Conservation (phyloP, 2,113 vertebrate genomes). For the Oplegnathus fasciatus region DNA sequence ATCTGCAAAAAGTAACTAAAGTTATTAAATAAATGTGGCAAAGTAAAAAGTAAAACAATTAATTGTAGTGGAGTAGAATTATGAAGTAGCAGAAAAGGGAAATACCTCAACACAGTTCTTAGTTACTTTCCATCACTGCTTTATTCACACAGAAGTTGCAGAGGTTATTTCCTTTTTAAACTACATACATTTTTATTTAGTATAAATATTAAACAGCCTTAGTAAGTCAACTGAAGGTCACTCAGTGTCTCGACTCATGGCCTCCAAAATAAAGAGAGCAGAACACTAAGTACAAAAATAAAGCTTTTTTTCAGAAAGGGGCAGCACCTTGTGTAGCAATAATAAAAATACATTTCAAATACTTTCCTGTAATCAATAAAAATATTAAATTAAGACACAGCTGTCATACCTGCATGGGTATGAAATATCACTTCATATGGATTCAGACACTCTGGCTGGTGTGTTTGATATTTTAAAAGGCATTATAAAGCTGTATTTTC, state of each 20-base stretch:
- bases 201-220: background rate
- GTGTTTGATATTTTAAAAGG: background rate
- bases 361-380: background rate
- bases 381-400: background rate
- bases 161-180: background rate
- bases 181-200: background rate
- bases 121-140: too few species aligned
- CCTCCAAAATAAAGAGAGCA: conserved; percentile 11
- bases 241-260: background rate
- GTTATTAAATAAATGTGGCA: too few species aligned
- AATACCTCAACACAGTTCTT: too few species aligned
- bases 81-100: background rate
- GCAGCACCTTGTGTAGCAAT: background rate
- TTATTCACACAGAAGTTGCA: background rate
- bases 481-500: background rate
- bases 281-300: background rate
- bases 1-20: too few species aligned
- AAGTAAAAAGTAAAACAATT: too few species aligned
- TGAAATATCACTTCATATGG: background rate
- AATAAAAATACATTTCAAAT: background rate
- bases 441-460: background rate
- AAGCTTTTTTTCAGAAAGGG: conserved; percentile 27
- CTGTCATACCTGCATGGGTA: background rate
- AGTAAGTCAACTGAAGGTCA: background rate
- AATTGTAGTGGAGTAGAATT: too few species aligned